Percentiles rank a stretch among this genome's conserved stretches.
Conservation (phyloP, 2,888 invertebrate genomes). For the Endotricha flammealis region DNA sequence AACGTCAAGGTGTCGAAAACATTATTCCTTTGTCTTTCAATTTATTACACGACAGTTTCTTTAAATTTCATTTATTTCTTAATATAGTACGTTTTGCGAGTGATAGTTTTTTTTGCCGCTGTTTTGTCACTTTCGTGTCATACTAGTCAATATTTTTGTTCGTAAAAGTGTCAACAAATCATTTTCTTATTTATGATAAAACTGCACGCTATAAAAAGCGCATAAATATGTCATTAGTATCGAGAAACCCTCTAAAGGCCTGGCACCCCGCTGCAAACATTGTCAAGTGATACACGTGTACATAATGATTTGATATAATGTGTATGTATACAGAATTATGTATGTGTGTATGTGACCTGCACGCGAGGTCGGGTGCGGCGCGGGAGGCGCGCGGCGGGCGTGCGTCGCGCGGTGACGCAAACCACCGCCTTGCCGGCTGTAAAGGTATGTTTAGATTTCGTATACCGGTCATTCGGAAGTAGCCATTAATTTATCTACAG, state of each 20-base stretch:
- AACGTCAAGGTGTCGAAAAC: not conserved
- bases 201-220: conserved; percentile 7
- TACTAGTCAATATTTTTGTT: not conserved
- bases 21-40: not conserved
- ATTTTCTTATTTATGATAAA: conserved; percentile 4
- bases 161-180: conserved; percentile 3
- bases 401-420: conserved; percentile 42
- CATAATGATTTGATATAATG: conserved; percentile 1
- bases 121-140: no score
- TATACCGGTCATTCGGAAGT: not conserved
- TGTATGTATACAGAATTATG: conserved; percentile 20
- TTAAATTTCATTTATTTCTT: no score
- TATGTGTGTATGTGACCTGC: conserved; percentile 41
- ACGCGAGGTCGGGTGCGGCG: conserved; percentile 38
- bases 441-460: conserved; percentile 14
- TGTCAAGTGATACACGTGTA: not conserved
- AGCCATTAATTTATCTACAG: not conserved
- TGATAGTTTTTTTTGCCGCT: no score
- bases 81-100: no score
- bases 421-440: conserved; percentile 22
- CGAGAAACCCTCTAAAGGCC: conserved; percentile 9
- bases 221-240: conserved; percentile 11
- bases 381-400: conserved; percentile 20
- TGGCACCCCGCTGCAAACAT: not conserved
- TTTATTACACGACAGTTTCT: no score